Base-by-base conservation (phyloP, 1,140 invertebrate species). In the Paralvinella palmiformis region DNA sequence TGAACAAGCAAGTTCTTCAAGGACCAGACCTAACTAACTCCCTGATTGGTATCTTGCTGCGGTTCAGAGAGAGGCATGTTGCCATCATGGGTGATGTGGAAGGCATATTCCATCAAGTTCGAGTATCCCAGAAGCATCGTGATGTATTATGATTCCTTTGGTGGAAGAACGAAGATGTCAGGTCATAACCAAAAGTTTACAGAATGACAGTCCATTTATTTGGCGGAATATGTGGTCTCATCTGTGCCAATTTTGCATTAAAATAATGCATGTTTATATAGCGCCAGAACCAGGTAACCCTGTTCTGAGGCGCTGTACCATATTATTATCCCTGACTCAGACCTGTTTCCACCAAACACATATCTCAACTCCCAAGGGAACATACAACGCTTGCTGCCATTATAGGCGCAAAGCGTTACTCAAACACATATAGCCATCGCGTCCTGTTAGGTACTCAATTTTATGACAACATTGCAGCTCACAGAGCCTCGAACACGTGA, bases 21-120 rank as follows among this genome's bases (percentile, higher is more conserved):
- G 74, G 75, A 15, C 79, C 82, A 6, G 73, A 73, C 53, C 53
- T 83, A 0, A 79, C 81, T 66, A 73, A 57, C 52, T 57, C 29
- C 45, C 45, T 74, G 10, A 37, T 71, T 10, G 69, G 60, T 22
- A 64, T 72, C 6, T 59, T 73, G 20, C 27, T 69, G 1, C 50
- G 57, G 17, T 59, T 59, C 36, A 35, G 57, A 20, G 36, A 41
- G 31, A 29, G 36, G 17, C 31, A 41, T 20, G 31, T 59, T 41
- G 57, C 31, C 3, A 36, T 59, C 29, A 29, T 33, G 20, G 7
- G 17, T 20, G 57, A 59, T 33, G 31, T 59, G 36, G 57, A 17
- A 5, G 20, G 20, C n/a, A 59, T 59, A 33, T 59, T 59, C n/a
- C 36, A 59, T 29, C 7, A 41, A 29, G 31, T 36, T n/a, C 10